Conservation (phyloP, 2,797 vertebrate species). For the Geotrypetes seraphini region DNA sequence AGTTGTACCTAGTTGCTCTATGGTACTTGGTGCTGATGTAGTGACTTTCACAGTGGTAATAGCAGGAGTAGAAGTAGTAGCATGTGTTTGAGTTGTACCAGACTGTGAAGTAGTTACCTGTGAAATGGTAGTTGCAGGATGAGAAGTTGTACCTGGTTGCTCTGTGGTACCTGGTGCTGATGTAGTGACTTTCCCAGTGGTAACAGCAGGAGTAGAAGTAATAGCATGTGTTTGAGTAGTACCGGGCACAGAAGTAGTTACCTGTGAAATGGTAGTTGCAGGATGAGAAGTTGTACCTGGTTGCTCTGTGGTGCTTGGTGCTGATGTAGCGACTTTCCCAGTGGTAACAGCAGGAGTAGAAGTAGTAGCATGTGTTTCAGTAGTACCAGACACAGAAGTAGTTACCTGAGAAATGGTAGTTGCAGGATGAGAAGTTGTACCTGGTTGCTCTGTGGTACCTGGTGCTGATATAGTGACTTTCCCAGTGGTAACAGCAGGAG, state of each 20-base stretch:
- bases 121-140: background rate
- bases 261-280: rapidly evolving
- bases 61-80: too few relatives aligned
- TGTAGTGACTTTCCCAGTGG: too few relatives aligned
- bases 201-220: too few relatives aligned
- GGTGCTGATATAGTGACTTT: background rate
- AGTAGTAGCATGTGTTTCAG: too few relatives aligned
- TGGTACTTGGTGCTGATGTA: background rate
- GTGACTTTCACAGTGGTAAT: too few relatives aligned
- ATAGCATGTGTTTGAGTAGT: too few relatives aligned
- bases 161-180: rapidly evolving
- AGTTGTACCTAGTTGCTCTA: background rate
- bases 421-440: rapidly evolving
- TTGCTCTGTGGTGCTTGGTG: too few relatives aligned
- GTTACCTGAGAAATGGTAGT: rapidly evolving
- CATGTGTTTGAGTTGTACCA: too few relatives aligned
- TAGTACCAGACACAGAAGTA: background rate
- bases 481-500: too few relatives aligned
- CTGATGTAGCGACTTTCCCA: too few relatives aligned
- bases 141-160: rapidly evolving
- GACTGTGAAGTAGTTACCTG: background rate
- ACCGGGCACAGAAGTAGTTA: background rate
- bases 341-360: too few relatives aligned
- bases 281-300: background rate
- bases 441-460: too few relatives aligned